Evolutionary conservation across 2,888 invertebrate genomes (phyloP).

Genomic region (Agrilus cyanescens): DNA sequence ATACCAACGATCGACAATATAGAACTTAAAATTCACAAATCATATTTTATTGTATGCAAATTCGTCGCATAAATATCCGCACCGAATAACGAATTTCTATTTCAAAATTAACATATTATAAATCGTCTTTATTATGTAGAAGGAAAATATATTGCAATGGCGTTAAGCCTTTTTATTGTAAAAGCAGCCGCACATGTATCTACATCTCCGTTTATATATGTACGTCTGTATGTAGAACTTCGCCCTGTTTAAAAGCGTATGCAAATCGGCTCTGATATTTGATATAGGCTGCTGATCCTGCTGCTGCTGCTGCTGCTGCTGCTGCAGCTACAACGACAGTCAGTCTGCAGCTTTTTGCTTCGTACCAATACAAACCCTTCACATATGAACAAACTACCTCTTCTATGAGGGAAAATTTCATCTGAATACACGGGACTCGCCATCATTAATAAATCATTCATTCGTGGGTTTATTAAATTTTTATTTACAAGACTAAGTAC

Average conservation of each 20-base stretch:
- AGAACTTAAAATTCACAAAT: constrained; percentile 30
- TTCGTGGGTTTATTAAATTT: no score
- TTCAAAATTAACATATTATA: constrained; percentile 31
- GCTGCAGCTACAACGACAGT: no score
- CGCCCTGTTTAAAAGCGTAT: constrained; percentile 10
- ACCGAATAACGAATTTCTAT: constrained; percentile 32
- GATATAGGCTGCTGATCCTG: constrained; percentile 11
- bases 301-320: no score
- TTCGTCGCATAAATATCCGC: constrained; percentile 26
- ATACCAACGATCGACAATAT: constrained; percentile 19
- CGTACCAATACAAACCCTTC: no score
- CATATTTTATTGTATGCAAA: constrained; percentile 34
- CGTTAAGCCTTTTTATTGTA: constrained; percentile 15
- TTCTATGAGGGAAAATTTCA: no score
- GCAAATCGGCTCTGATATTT: constrained; percentile 10
- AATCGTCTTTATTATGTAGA: constrained; percentile 17
- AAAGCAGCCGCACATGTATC: constrained; percentile 10
- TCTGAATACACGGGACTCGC: no score
- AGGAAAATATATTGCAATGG: constrained; percentile 17
- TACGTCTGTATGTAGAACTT: no score
- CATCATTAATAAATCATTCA: no score
- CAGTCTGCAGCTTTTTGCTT: no score
- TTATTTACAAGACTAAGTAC: no score
- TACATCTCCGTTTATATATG: constrained; percentile 7
- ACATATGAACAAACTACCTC: no score